Conservation (phyloP, 1,140 invertebrate genomes). For the Drosophila trapezifrons region DNA sequence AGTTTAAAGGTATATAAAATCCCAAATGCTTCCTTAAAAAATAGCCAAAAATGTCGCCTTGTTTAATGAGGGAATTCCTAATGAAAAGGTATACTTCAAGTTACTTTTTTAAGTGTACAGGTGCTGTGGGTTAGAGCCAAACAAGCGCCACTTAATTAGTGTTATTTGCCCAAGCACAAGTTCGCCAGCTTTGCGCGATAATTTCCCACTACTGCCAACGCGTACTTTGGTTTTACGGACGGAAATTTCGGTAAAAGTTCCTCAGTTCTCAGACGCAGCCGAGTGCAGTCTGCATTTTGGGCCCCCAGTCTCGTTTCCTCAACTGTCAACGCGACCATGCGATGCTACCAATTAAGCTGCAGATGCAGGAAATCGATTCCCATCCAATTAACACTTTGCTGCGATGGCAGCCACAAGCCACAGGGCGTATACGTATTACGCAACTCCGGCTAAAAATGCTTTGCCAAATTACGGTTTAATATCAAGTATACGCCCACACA, state of each 20-base stretch:
- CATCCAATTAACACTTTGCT: conserved; percentile 33
- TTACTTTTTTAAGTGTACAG: background rate
- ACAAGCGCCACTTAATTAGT: conserved; percentile 71
- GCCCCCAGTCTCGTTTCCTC: conserved; percentile 18
- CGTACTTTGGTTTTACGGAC: conserved; percentile 12
- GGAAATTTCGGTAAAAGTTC: conserved; percentile 28
- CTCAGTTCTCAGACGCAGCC: background rate
- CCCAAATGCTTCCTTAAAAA: too few species aligned
- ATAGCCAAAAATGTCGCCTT: background rate
- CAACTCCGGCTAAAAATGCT: conserved; percentile 16
- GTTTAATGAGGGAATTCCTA: background rate
- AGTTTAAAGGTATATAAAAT: background rate
- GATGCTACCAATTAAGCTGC: conserved; percentile 36
- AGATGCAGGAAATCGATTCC: conserved; percentile 37
- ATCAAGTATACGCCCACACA: conserved; percentile 13
- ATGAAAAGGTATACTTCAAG: too few species aligned
- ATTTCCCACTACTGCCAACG: conserved; percentile 28
- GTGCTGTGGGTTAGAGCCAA: conserved; percentile 6
- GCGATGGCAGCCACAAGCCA: background rate
- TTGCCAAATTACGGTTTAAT: conserved; percentile 25
- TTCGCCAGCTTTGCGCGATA: conserved; percentile 23
- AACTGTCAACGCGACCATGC: conserved; percentile 22
- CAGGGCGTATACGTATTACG: conserved; percentile 24
- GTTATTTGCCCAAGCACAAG: conserved; percentile 59
- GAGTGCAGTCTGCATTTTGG: conserved; percentile 6